Evolutionary conservation across 1,140 invertebrate genomes (phyloP).

Genomic region (Drosophila nigrodunni): DNA sequence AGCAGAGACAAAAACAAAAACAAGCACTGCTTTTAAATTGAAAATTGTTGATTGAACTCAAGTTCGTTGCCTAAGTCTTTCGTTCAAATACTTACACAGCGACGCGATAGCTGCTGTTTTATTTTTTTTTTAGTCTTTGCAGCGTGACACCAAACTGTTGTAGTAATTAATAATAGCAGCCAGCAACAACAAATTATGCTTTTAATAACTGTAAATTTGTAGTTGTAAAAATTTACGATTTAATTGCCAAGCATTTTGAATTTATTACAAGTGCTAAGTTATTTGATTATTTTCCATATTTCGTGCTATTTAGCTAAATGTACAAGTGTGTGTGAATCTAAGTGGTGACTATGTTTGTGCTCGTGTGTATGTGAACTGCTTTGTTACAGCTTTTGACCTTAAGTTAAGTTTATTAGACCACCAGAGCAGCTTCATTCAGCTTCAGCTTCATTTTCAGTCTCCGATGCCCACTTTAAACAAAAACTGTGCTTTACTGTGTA

Average conservation of each 20-base stretch:
- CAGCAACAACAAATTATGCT: conserved; percentile 80
- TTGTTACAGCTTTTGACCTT: conserved; percentile 42
- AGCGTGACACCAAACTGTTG: conserved; percentile 80
- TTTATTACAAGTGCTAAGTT: conserved; percentile 75
- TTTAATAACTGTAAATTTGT: conserved; percentile 83
- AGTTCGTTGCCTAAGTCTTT: conserved; percentile 83
- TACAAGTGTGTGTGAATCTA: background rate
- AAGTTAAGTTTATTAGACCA: conserved; percentile 46
- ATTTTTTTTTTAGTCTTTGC: conserved; percentile 13
- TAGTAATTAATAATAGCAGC: conserved; percentile 79
- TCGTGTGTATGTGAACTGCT: conserved; percentile 11
- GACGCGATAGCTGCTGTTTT: conserved; percentile 20
- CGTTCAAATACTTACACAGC: conserved; percentile 59
- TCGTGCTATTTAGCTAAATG: conserved; percentile 14
- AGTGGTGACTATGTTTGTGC: conserved; percentile 2
- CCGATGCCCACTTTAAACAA: conserved; percentile 46
- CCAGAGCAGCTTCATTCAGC: conserved; percentile 31
- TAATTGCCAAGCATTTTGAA: conserved; percentile 76
- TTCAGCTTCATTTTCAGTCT: background rate
- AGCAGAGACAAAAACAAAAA: conserved; percentile 7
- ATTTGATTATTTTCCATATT: conserved; percentile 44
- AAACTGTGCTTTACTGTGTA: conserved; percentile 22
- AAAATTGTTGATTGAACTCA: conserved; percentile 80
- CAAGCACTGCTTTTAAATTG: conserved; percentile 75
- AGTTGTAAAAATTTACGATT: conserved; percentile 83